Base-by-base conservation (phyloP, 2,797 vertebrate species). In the Acestrorhynchus altus region DNA sequence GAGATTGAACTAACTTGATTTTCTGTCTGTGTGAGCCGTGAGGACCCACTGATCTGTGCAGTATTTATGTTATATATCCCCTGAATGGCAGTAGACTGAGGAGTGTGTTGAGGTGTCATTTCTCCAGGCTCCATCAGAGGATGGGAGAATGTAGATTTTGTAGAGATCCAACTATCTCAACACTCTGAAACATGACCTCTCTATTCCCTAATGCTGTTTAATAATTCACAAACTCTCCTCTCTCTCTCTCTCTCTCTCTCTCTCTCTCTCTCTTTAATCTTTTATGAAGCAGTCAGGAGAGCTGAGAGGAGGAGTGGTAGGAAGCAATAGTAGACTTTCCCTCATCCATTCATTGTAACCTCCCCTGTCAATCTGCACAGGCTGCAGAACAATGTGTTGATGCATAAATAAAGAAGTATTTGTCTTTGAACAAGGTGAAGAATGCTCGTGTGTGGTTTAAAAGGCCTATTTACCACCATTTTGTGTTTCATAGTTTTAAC, bases 151-250 rank as follows among this genome's bases (percentile, higher is more conserved):
- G 35, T 52, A 72, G 69, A 61, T 66, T 7, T 54, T 72, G 57
- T 60, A 31, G 51, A 73, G 66, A 80, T 73, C 76, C 81, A 76
- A 51, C 75, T 73, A 49, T 71, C 52, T 28, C 54, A 56, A 61
- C 63, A 51, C 15, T 40, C 77, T 68, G 78, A 78, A 81, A 81
- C 76, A 52, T 74, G 73, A 85, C 76, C 81, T 76, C 63, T 74
- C 26, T 51, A 71, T 65, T 69, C 56, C 74, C 67, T 54, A 1
- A 28, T 5, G 60, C 18, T 16, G 39, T n/a, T 82, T 71, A 80
- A 84, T 82, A 79, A 79, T 84, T 84, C 22, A 84, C 52, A 52
- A 67, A 66, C 69, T 64, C 68, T 67, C 61, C 72, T 47, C 24
- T 11, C 26, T 44, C 52, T 11, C 16, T 66, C 59, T 8, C 72